Conservation (phyloP, 1,140 invertebrate genomes). For the Steinernema feltiae region DNA sequence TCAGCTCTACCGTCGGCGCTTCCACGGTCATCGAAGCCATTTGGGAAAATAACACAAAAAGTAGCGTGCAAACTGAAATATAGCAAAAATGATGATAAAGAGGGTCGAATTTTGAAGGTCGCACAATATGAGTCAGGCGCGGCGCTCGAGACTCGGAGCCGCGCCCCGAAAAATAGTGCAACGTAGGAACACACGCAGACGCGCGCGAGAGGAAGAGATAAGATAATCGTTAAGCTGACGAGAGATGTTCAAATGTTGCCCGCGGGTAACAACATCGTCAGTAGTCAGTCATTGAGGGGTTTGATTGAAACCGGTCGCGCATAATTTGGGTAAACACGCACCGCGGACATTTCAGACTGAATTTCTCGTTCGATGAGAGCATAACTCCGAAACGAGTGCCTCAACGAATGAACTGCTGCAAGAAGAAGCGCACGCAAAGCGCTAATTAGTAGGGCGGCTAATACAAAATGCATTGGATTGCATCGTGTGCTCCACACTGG, state of each 20-base stretch:
- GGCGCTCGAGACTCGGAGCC: not conserved
- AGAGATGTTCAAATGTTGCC: not conserved
- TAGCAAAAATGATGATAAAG: not conserved
- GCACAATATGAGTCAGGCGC: not conserved
- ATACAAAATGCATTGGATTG: too few species aligned
- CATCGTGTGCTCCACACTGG: too few species aligned
- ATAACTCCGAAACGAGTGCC: too few species aligned
- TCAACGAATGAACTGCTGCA: too few species aligned
- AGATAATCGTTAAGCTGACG: conserved; percentile 12
- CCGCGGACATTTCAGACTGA: not conserved
- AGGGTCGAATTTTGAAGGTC: not conserved
- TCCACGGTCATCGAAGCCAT: not conserved
- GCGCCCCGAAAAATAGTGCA: not conserved
- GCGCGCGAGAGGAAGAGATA: not conserved
- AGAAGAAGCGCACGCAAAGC: too few species aligned
- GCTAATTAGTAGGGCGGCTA: too few species aligned
- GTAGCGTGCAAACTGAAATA: conserved; percentile 1
- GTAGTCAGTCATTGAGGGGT: not conserved
- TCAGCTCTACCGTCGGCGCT: not conserved
- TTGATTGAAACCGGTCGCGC: not conserved
- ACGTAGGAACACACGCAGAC: not conserved
- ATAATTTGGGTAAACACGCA: conserved; percentile 14
- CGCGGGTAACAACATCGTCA: conserved; percentile 2
- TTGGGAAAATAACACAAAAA: not conserved
- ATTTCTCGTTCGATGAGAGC: not conserved